These are phyloP conservation scores for Nycticorax nycticorax DNA, from an alignment of 2,113 vertebrate genomes.

Conservation along the genomic window DNA sequence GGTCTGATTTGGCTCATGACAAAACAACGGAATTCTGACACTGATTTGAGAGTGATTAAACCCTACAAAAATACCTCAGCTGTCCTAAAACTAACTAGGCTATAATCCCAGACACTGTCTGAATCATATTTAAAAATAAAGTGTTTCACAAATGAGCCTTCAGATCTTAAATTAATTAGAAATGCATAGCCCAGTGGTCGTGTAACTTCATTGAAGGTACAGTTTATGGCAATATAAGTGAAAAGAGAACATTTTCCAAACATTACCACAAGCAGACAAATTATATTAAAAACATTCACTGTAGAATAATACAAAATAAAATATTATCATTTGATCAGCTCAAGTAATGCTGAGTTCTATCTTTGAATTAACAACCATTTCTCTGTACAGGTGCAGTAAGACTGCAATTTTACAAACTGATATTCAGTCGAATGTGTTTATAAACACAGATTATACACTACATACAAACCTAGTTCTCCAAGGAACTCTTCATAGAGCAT, in stretches of 20 bases:
- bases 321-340: neutral
- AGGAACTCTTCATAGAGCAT: neutral
- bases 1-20: neutral
- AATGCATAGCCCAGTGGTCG: neutral
- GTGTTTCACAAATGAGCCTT: slow-evolving; percentile 4
- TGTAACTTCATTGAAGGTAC: neutral
- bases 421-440: slow-evolving; percentile 9
- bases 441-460: slow-evolving; percentile 55
- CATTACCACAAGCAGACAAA: neutral
- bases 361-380: neutral
- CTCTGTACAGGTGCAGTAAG: neutral
- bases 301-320: slow-evolving; percentile 15
- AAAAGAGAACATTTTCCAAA: slow-evolving; percentile 26
- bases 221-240: neutral
- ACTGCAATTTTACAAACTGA: slow-evolving; percentile 8
- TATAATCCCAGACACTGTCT: neutral
- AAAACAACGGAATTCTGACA: neutral
- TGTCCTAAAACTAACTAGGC: neutral
- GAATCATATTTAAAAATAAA: neutral
- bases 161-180: neutral
- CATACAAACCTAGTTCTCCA: slow-evolving; percentile 45
- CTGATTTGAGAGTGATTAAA: neutral
- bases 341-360: neutral
- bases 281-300: slow-evolving; percentile 2
- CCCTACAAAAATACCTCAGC: neutral